Conservation (phyloP, 2,888 invertebrate genomes). For the Melipona bicolor region DNA sequence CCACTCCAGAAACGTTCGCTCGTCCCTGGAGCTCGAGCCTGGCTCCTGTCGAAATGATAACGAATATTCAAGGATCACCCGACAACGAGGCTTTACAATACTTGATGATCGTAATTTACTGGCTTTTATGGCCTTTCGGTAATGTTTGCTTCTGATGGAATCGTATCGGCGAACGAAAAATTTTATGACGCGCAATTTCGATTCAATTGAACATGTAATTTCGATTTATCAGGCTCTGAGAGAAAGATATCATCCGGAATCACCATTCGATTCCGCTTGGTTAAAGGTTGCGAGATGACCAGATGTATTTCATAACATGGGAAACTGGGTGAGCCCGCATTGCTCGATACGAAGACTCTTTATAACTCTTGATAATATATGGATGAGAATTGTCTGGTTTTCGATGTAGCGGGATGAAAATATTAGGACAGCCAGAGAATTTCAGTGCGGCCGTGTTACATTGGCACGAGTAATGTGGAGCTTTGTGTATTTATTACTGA, state of each 20-base stretch:
- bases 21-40: constrained; percentile 63
- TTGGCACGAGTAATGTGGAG: background rate
- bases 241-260: too few relatives aligned
- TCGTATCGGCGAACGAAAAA: background rate
- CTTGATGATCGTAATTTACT: constrained; percentile 26
- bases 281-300: background rate
- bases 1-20: constrained; percentile 63
- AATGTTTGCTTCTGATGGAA: too few relatives aligned
- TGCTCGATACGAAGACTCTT: background rate
- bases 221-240: background rate
- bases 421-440: background rate
- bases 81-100: constrained; percentile 33
- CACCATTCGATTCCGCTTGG: background rate
- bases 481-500: background rate
- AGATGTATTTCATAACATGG: background rate
- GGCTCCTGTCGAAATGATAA: constrained; percentile 60
- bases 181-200: too few relatives aligned
- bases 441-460: background rate
- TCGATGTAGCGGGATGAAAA: background rate
- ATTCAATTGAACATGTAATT: too few relatives aligned
- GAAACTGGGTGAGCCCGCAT: background rate
- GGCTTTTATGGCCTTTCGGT: background rate
- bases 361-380: background rate
- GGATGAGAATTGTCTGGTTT: background rate
- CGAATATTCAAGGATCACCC: constrained; percentile 60